phyloP scores from a whole-genome alignment of 2,113 vertebrate genomes.

The Phrynocephalus versicolor region DNA sequence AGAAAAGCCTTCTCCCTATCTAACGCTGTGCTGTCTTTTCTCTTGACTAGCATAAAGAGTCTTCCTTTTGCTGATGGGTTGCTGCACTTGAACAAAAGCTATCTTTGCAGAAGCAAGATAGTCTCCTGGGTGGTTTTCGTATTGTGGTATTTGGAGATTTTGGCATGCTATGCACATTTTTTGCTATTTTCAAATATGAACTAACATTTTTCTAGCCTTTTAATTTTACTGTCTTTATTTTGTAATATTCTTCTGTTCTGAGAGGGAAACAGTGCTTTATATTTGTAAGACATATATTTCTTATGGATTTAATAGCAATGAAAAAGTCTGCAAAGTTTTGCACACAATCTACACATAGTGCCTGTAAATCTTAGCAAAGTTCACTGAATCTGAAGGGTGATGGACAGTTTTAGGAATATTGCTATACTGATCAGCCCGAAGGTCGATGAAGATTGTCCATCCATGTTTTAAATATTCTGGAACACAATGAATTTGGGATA shows the following conservation, averaged over 20 bases:
- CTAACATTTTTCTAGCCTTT: slow-evolving; percentile 39
- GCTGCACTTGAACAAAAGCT: slow-evolving; percentile 67
- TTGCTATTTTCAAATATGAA: slow-evolving; percentile 55
- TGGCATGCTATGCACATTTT: slow-evolving; percentile 47
- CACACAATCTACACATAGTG: slow-evolving; percentile 74
- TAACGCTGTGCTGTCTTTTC: slow-evolving; percentile 28
- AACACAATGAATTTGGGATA: slow-evolving; percentile 36
- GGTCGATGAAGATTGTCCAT: background rate
- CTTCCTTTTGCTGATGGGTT: slow-evolving; percentile 55
- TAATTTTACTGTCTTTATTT: slow-evolving; percentile 53
- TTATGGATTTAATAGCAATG: slow-evolving; percentile 60
- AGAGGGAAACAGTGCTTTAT: slow-evolving; percentile 73
- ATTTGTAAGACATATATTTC: slow-evolving; percentile 76
- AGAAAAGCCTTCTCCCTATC: too few species aligned
- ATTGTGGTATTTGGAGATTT: slow-evolving; percentile 47
- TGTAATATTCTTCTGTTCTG: slow-evolving; percentile 64
- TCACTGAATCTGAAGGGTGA: slow-evolving; percentile 10
- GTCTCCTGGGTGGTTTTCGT: slow-evolving; percentile 62
- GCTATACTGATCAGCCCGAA: too few species aligned
- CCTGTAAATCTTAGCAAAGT: slow-evolving; percentile 67
- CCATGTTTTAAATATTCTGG: slow-evolving; percentile 39
- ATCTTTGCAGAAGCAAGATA: slow-evolving; percentile 40
- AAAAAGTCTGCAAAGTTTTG: slow-evolving; percentile 73
- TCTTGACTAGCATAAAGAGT: slow-evolving; percentile 10
- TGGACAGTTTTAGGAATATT: background rate